Conservation (phyloP, 2,888 invertebrate genomes). For the Carterocephalus palaemon region DNA sequence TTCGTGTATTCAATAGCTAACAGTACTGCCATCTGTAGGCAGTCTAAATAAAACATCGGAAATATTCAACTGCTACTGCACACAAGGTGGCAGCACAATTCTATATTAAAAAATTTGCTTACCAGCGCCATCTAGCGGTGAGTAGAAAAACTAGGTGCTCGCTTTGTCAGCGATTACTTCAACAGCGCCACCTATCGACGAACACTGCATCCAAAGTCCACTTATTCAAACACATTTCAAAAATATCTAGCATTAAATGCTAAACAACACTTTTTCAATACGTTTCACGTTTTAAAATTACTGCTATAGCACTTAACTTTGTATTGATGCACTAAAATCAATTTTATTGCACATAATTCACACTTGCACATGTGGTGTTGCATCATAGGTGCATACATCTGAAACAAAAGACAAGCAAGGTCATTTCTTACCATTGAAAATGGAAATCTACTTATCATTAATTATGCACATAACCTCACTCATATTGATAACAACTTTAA, state of each 20-base stretch:
- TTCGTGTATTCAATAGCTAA: constrained; percentile 19
- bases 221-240: constrained; percentile 45
- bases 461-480: no score
- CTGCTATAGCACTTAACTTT: constrained; percentile 45
- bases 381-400: constrained; percentile 56
- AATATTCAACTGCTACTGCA: constrained; percentile 40
- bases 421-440: constrained; percentile 17
- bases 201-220: constrained; percentile 75
- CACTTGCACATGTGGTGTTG: constrained; percentile 64
- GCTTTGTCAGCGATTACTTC: constrained; percentile 53
- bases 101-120: constrained; percentile 38
- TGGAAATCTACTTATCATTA: no score
- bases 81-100: constrained; percentile 43
- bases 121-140: constrained; percentile 62
- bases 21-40: constrained; percentile 47
- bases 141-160: constrained; percentile 50
- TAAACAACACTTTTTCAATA: constrained; percentile 27
- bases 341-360: constrained; percentile 51
- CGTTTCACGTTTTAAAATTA: constrained; percentile 48
- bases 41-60: background rate
- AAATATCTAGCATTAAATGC: constrained; percentile 24
- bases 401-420: constrained; percentile 48
- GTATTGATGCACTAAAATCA: constrained; percentile 46
- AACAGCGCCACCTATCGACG: constrained; percentile 64
- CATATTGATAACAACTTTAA: no score